These are phyloP conservation scores for Solenopsis invicta DNA, from an alignment of 1,140 invertebrate genomes.

Conservation along the genomic window DNA sequence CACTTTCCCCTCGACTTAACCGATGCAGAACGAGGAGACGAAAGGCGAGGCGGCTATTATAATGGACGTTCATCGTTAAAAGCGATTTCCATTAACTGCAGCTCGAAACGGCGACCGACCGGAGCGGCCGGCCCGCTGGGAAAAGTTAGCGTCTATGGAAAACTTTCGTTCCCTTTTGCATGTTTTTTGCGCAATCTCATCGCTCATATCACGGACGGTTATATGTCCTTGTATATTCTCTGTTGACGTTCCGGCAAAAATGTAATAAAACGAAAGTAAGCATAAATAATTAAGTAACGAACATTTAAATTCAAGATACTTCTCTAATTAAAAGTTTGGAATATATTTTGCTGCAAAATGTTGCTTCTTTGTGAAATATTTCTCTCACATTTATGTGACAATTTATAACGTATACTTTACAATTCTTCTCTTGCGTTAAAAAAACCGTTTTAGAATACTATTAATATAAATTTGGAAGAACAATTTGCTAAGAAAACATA, in stretches of 20 bases:
- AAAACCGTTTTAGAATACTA: not conserved
- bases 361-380: too few relatives aligned
- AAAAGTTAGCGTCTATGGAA: constrained; percentile 37
- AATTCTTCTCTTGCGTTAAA: not conserved
- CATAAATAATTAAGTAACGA: too few relatives aligned
- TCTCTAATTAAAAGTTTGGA: too few relatives aligned
- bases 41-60: constrained; percentile 37
- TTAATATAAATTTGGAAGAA: not conserved
- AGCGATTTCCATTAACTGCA: constrained; percentile 61
- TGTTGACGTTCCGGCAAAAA: not conserved
- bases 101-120: constrained; percentile 8
- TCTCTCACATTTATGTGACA: too few relatives aligned
- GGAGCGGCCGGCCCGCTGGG: not conserved
- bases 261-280: constrained; percentile 9
- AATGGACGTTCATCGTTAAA: constrained; percentile 57
- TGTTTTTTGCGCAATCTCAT: constrained; percentile 45
- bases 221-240: not conserved
- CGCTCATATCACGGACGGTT: not conserved
- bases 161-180: constrained; percentile 37
- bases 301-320: too few relatives aligned
- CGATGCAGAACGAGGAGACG: not conserved
- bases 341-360: too few relatives aligned
- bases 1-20: constrained; percentile 58
- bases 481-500: not conserved
- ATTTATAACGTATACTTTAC: not conserved